A percentile compares a stretch with the other conserved stretches of the same genome.
phyloP scores from a whole-genome alignment of 2,113 vertebrate genomes.

The Scolopax mira region DNA sequence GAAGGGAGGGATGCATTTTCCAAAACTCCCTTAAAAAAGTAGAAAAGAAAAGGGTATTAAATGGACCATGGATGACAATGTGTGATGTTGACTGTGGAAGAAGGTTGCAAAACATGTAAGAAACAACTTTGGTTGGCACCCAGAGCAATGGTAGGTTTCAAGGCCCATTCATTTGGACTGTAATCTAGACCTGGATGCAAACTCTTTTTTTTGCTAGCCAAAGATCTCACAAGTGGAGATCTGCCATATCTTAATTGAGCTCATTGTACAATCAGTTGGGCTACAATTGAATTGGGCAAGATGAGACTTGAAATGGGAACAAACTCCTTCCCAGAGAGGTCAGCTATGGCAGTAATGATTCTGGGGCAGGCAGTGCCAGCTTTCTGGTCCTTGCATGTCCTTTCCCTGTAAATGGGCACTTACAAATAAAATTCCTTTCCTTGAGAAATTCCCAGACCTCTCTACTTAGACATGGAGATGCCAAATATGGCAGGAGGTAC shows the following conservation, averaged over 20 bases:
- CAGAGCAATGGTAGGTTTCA: not conserved
- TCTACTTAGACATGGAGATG: not conserved
- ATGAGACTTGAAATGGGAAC: not conserved
- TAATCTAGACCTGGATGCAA: not conserved
- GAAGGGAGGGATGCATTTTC: not conserved
- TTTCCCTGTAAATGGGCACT: not conserved
- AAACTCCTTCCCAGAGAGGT: not conserved
- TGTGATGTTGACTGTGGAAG: not conserved
- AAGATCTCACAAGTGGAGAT: not conserved
- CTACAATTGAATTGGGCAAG: not conserved
- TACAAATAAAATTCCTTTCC: not conserved
- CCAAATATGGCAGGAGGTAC: not conserved
- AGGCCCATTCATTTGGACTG: not conserved
- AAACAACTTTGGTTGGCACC: not conserved
- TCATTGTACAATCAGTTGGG: not conserved
- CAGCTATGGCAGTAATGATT: not conserved
- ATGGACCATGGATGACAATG: not conserved
- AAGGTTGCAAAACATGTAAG: not conserved
- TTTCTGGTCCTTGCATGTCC: not conserved
- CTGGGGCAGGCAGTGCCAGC: not conserved
- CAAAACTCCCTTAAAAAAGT: not conserved
- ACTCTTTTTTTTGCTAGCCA: not conserved
- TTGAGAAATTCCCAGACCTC: not conserved
- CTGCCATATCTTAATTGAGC: not conserved
- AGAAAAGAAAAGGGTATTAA: not conserved